phyloP scores from a whole-genome alignment of 2,888 invertebrate species.

The Tipula unca region DNA sequence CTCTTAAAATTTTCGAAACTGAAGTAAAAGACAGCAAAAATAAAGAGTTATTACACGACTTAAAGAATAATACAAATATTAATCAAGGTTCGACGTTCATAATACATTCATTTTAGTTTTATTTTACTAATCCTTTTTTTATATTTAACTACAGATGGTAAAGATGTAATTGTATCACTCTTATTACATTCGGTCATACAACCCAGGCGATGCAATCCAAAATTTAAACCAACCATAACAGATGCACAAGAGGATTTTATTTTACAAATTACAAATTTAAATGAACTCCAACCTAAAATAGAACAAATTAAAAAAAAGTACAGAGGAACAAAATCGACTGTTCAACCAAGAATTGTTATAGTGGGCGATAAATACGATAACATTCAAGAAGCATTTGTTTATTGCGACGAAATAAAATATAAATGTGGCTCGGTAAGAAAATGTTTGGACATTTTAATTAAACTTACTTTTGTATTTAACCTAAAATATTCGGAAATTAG shows the following conservation, averaged over 20 bases:
- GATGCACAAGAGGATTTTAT: too few species aligned
- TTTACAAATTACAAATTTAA: too few species aligned
- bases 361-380: conserved; percentile 20
- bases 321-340: background rate
- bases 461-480: conserved; percentile 8
- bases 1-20: background rate
- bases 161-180: background rate
- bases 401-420: conserved; percentile 19
- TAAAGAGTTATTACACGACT: background rate
- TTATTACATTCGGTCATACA: background rate
- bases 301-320: background rate
- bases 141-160: background rate
- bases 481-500: conserved; percentile 17
- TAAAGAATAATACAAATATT: background rate
- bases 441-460: conserved; percentile 22
- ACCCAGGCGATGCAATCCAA: background rate
- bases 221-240: background rate
- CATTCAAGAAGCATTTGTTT: conserved; percentile 21
- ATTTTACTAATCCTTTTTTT: background rate
- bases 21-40: conserved; percentile 20
- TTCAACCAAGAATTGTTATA: conserved; percentile 23
- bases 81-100: background rate
- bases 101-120: too few species aligned
- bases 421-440: too few species aligned
- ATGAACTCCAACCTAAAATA: too few species aligned